Percentiles rank a stretch among this genome's conserved stretches.
Conservation (phyloP, 1,140 invertebrate species). For the Drosophila mauritiana region DNA sequence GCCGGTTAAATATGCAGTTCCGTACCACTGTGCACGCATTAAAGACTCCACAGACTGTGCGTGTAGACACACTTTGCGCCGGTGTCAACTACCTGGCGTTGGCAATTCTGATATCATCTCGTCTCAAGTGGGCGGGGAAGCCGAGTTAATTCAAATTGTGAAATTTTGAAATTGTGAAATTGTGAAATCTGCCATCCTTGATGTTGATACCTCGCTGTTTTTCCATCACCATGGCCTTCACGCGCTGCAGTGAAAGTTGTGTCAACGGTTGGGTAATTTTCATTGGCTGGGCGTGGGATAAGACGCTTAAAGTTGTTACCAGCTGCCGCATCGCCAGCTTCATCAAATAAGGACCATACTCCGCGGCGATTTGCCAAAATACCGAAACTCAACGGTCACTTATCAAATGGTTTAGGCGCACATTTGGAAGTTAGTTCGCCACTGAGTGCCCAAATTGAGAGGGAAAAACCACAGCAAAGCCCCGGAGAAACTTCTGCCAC, state of each 20-base stretch:
- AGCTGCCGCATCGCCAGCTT: neutral
- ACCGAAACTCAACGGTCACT: neutral
- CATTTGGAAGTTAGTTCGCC: neutral
- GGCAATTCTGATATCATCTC: constrained; percentile 34
- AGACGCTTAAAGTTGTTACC: neutral
- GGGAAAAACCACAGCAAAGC: neutral
- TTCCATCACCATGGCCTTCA: constrained; percentile 12
- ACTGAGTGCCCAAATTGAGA: neutral
- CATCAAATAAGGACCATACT: neutral
- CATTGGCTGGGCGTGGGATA: neutral
- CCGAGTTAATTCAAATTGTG: constrained; percentile 38
- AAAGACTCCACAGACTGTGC: neutral
- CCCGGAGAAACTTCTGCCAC: neutral
- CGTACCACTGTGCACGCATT: constrained; percentile 5
- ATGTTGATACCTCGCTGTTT: constrained; percentile 1
- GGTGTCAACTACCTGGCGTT: constrained; percentile 34
- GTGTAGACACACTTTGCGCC: neutral
- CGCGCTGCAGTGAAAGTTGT: constrained; percentile 23
- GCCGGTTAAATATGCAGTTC: neutral
- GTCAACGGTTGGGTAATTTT: constrained; percentile 27
- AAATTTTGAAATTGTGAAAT: constrained; percentile 7
- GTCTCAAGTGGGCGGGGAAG: constrained; percentile 1
- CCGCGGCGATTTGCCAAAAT: neutral
- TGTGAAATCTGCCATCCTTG: constrained; percentile 10
- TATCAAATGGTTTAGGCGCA: neutral